A percentile compares a stretch with the other conserved stretches of the same genome.
Conservation (phyloP, 2,113 vertebrate genomes). For the Nothobranchius furzeri region DNA sequence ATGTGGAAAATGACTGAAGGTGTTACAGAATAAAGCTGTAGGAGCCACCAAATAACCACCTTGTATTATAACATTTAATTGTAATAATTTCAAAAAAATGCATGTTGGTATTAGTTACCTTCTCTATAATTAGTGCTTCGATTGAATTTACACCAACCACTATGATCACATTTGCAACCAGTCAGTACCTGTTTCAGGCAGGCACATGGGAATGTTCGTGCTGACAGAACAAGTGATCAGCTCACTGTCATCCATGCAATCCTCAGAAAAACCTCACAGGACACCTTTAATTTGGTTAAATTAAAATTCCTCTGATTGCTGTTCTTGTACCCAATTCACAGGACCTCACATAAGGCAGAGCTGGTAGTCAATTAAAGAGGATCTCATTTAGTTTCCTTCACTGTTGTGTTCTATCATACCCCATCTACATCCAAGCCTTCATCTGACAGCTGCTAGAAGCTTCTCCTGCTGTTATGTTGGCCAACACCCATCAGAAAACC, state of each 20-base stretch:
- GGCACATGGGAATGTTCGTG: background rate
- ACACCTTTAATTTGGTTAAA: constrained; percentile 26
- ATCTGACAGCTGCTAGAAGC: constrained; percentile 16
- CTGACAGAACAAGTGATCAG: constrained; percentile 9
- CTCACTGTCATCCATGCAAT: background rate
- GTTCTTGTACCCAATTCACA: constrained; percentile 6
- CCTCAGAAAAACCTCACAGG: constrained; percentile 9
- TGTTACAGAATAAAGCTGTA: no score
- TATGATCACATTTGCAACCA: background rate
- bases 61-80: background rate
- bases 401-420: constrained; percentile 18
- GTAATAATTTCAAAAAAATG: background rate
- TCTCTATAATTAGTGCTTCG: background rate
- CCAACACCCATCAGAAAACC: constrained; percentile 6
- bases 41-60: no score
- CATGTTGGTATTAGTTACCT: background rate
- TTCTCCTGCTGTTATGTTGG: constrained; percentile 23
- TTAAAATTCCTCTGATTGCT: background rate
- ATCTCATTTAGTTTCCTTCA: constrained; percentile 9
- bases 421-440: constrained; percentile 22
- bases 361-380: constrained; percentile 14
- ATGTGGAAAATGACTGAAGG: no score
- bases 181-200: constrained; percentile 1
- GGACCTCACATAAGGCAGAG: constrained; percentile 6
- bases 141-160: background rate